A percentile compares a stretch with the other conserved stretches of the same genome.
Conservation (phyloP, 2,113 vertebrate genomes). For the Castor canadensis region DNA sequence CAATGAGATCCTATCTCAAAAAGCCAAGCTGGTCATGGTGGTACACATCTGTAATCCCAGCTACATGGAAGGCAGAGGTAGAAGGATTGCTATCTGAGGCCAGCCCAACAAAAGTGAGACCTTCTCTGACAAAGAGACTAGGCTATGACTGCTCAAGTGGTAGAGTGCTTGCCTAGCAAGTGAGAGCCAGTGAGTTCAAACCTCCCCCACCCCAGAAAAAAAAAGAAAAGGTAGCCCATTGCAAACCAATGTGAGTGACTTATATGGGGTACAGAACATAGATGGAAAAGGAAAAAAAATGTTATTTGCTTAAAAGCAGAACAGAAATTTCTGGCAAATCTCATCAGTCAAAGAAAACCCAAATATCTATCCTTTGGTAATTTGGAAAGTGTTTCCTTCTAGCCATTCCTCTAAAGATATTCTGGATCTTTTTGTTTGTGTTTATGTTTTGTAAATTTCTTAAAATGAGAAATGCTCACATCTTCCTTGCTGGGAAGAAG, state of each 20-base stretch:
- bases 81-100: no score
- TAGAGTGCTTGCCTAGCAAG: no score
- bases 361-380: neutral
- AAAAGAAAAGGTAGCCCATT: neutral
- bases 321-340: neutral
- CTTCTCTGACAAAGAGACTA: no score
- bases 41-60: no score
- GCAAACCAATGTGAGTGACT: neutral
- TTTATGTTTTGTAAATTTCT: neutral
- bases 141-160: no score
- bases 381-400: neutral
- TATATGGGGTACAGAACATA: neutral
- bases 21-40: no score
- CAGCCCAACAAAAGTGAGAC: no score
- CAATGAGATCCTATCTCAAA: no score
- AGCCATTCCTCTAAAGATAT: neutral
- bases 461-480: neutral
- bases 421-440: neutral
- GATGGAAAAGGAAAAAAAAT: neutral
- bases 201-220: no score
- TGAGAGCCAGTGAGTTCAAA: no score
- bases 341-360: slow-evolving; percentile 9
- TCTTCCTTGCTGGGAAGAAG: neutral
- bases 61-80: no score
- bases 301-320: neutral